Percentiles rank a stretch among this genome's conserved stretches.
These are phyloP conservation scores for Halictus quadricinctus DNA, from an alignment of 2,888 invertebrate species.

Conservation along the genomic window DNA sequence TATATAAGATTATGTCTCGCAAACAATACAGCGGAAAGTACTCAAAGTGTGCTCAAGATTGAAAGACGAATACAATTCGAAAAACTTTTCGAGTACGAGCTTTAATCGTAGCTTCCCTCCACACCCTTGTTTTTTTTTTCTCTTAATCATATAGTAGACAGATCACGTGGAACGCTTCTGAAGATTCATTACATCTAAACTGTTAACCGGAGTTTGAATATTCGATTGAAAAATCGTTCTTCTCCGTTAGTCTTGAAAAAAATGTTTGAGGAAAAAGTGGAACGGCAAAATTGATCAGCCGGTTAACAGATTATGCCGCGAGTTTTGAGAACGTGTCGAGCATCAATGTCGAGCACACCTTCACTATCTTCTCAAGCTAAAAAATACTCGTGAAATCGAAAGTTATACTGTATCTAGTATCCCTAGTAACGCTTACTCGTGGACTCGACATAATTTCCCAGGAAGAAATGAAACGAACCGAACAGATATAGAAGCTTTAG, in stretches of 20 bases:
- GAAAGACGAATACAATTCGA: constrained; percentile 24
- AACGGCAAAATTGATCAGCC: background rate
- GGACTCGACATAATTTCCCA: constrained; percentile 37
- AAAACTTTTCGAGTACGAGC: constrained; percentile 11
- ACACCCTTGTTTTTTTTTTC: background rate
- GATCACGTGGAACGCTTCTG: constrained; percentile 19
- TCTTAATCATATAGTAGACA: background rate
- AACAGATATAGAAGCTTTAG: constrained; percentile 42
- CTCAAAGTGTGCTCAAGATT: constrained; percentile 55
- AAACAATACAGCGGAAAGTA: constrained; percentile 42
- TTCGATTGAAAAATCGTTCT: background rate
- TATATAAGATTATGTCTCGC: constrained; percentile 45
- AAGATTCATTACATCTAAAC: background rate
- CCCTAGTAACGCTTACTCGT: constrained; percentile 26
- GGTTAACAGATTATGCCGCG: background rate
- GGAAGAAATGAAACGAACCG: constrained; percentile 57
- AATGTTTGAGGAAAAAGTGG: background rate
- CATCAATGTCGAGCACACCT: constrained; percentile 49
- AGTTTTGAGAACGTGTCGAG: background rate
- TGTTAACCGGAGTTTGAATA: background rate
- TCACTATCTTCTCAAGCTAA: constrained; percentile 24
- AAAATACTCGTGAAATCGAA: constrained; percentile 33
- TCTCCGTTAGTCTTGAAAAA: background rate
- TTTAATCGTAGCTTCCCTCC: constrained; percentile 2
- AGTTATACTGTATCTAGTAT: constrained; percentile 26